A percentile compares a stretch with the other conserved stretches of the same genome.
Evolutionary conservation across 2,797 vertebrate species (phyloP).

Genomic region (Anabacerthia variegaticeps): DNA sequence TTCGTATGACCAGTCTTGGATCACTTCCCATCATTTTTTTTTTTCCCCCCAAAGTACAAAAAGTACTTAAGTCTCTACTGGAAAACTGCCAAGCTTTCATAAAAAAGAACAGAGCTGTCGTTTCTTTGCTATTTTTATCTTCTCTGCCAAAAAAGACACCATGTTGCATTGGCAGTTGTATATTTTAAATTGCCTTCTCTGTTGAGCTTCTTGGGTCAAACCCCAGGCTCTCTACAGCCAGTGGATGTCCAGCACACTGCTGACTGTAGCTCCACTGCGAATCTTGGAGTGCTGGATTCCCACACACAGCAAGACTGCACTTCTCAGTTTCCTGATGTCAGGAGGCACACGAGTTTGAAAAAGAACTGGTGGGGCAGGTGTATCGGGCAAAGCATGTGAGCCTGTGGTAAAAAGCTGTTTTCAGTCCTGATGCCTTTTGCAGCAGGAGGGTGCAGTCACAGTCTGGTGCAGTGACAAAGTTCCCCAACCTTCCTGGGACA

Average conservation of each 20-base stretch:
- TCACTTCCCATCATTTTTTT: constrained; percentile 74
- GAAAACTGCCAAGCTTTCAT: constrained; percentile 76
- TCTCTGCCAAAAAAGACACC: constrained; percentile 57
- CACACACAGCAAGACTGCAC: not conserved
- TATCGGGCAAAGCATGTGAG: not conserved
- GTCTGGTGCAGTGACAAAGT: not conserved
- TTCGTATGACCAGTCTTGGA: constrained; percentile 81
- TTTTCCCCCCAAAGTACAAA: constrained; percentile 73
- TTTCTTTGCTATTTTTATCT: constrained; percentile 78
- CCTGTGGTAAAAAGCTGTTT: not conserved
- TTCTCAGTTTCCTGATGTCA: not conserved
- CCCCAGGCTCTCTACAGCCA: not conserved
- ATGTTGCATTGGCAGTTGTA: constrained; percentile 5
- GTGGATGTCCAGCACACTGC: not conserved
- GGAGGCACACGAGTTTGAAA: not conserved
- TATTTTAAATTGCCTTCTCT: not conserved
- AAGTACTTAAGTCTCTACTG: constrained; percentile 78
- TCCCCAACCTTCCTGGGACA: not conserved
- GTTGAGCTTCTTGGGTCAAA: not conserved
- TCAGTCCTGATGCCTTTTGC: not conserved
- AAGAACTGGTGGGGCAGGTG: not conserved
- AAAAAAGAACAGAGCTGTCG: constrained; percentile 72
- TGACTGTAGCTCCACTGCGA: not conserved
- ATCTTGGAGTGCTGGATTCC: not conserved
- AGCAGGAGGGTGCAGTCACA: not conserved